phyloP scores from a whole-genome alignment of 2,113 vertebrate species.

The Uria lomvia region DNA sequence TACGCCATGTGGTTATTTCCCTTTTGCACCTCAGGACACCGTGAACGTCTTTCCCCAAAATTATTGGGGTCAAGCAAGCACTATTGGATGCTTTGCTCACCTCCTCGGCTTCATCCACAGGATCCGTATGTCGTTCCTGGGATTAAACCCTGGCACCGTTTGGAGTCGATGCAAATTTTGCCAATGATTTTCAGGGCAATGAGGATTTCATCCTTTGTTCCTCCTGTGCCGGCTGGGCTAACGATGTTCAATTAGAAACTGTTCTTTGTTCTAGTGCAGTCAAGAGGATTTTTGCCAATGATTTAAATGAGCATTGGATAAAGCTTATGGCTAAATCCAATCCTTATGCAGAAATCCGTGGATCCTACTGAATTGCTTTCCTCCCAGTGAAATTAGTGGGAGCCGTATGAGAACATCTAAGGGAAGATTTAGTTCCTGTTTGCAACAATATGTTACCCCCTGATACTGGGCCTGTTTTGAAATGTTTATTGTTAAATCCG shows the following conservation, averaged over 20 bases:
- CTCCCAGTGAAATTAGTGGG: slow-evolving; percentile 36
- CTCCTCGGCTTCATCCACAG: not conserved
- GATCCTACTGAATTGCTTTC: slow-evolving; percentile 17
- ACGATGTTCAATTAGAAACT: slow-evolving; percentile 35
- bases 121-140: not conserved
- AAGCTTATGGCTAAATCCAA: slow-evolving; percentile 34
- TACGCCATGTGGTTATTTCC: not conserved
- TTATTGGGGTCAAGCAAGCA: not conserved
- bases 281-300: slow-evolving; percentile 36
- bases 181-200: slow-evolving; percentile 12
- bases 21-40: not conserved
- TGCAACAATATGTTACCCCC: slow-evolving; percentile 25
- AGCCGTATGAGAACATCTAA: slow-evolving; percentile 17
- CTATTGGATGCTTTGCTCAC: not conserved
- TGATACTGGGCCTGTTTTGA: slow-evolving; percentile 43
- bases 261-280: slow-evolving; percentile 49
- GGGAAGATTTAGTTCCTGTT: slow-evolving; percentile 39
- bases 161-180: not conserved
- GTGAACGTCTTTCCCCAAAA: not conserved
- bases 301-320: slow-evolving; percentile 36
- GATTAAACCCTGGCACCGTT: not conserved
- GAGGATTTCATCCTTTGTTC: slow-evolving; percentile 47
- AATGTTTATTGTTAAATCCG: slow-evolving; percentile 55
- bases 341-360: slow-evolving; percentile 6
- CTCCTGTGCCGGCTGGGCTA: not conserved